Evolutionary conservation across 2,888 invertebrate species (phyloP).

Genomic region (Doris montereyensis): DNA sequence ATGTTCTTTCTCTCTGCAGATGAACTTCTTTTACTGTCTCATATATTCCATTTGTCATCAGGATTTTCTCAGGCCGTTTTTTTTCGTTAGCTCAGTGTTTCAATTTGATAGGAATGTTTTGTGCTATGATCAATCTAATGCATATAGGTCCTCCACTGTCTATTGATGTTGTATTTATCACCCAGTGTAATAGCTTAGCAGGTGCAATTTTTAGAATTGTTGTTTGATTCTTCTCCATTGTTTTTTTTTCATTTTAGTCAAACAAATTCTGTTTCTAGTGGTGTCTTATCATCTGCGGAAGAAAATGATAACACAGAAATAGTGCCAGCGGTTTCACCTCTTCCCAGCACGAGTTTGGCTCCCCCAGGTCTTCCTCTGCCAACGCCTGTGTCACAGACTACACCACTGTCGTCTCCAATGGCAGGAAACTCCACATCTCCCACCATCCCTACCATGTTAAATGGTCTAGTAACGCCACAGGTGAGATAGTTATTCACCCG

Average conservation of each 20-base stretch:
- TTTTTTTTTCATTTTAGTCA: conserved; percentile 1
- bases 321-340: conserved; percentile 11
- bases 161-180: too few species aligned
- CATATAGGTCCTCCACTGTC: too few species aligned
- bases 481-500: too few species aligned
- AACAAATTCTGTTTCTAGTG: conserved; percentile 25
- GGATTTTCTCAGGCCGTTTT: background rate
- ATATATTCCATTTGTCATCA: too few species aligned
- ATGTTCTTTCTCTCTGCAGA: too few species aligned
- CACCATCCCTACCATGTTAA: background rate
- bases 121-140: too few species aligned
- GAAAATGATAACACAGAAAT: conserved; percentile 28
- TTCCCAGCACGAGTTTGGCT: conserved; percentile 18
- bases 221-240: too few species aligned
- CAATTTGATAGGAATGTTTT: too few species aligned
- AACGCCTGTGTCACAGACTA: conserved; percentile 8
- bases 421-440: background rate
- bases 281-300: conserved; percentile 14
- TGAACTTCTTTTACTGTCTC: too few species aligned
- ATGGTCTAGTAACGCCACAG: conserved; percentile 30
- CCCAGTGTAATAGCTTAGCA: too few species aligned
- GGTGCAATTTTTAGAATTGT: too few species aligned
- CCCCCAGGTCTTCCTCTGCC: conserved; percentile 42
- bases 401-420: conserved; percentile 21
- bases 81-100: background rate